A percentile compares a stretch with the other conserved stretches of the same genome.
phyloP scores from a whole-genome alignment of 1,140 invertebrate genomes.

The Halotydeus destructor region DNA sequence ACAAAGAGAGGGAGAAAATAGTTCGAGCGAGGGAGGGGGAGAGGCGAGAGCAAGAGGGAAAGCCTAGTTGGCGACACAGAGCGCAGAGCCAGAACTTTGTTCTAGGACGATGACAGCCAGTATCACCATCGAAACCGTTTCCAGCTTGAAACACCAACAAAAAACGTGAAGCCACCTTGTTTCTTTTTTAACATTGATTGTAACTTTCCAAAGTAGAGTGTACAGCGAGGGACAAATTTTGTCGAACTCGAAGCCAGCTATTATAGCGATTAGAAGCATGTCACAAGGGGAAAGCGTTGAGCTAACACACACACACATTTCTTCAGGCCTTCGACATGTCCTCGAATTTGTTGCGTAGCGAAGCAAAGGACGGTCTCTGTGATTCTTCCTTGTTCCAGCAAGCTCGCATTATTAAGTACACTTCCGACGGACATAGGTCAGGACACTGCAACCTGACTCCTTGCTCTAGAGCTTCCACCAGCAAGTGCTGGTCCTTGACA shows the following conservation, averaged over 20 bases:
- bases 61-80: no score
- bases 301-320: not conserved
- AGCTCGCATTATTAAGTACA: conserved; percentile 75
- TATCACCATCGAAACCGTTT: no score
- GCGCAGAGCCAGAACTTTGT: no score
- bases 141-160: no score
- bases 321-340: conserved; percentile 23
- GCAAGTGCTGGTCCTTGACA: conserved; percentile 38
- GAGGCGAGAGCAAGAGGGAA: no score
- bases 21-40: no score
- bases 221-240: conserved; percentile 56
- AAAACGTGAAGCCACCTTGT: no score
- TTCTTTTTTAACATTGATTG: not conserved
- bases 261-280: conserved; percentile 19
- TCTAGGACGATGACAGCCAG: no score
- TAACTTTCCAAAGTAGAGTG: not conserved
- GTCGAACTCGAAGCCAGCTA: conserved; percentile 26
- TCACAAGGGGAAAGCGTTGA: not conserved
- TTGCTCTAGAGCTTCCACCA: conserved; percentile 64
- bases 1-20: no score
- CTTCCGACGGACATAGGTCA: conserved; percentile 79
- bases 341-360: conserved; percentile 52
- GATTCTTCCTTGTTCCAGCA: conserved; percentile 44
- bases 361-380: conserved; percentile 71
- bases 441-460: conserved; percentile 60